Evolutionary conservation across 2,797 vertebrate species (phyloP).

Genomic region (Hemitrygon akajei): DNA sequence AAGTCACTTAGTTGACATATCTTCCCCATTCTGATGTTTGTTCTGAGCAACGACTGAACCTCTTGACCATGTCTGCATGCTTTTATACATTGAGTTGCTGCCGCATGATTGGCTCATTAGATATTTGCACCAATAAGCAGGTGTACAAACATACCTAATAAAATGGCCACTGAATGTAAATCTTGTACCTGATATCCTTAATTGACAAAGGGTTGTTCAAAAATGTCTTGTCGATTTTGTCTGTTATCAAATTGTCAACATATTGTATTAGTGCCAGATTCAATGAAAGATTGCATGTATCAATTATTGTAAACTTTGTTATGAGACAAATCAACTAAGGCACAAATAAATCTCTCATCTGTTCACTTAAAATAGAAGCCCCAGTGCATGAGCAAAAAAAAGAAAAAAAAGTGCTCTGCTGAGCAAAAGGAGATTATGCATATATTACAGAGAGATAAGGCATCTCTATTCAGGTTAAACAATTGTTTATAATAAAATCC

Average conservation of each 20-base stretch:
- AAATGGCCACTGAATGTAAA: not conserved
- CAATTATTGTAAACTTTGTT: not conserved
- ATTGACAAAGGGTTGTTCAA: not conserved
- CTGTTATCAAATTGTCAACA: not conserved
- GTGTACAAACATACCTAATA: no score
- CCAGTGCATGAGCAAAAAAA: no score
- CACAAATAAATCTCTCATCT: not conserved
- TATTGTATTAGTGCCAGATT: not conserved
- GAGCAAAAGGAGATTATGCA: not conserved
- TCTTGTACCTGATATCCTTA: not conserved
- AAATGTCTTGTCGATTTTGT: not conserved
- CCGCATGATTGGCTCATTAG: no score
- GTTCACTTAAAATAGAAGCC: not conserved
- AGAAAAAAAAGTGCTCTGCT: not conserved
- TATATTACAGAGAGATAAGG: not conserved
- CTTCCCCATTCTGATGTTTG: no score
- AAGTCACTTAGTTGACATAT: no score
- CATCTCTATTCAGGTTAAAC: not conserved
- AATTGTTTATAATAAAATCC: conserved; percentile 6
- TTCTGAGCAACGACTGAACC: no score
- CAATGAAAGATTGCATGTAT: not conserved
- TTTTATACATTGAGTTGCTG: no score
- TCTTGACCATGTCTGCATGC: no score
- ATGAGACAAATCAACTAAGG: not conserved
- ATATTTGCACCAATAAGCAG: no score